phyloP scores from a whole-genome alignment of 1,140 invertebrate genomes.

The Polypedilum pembai region DNA sequence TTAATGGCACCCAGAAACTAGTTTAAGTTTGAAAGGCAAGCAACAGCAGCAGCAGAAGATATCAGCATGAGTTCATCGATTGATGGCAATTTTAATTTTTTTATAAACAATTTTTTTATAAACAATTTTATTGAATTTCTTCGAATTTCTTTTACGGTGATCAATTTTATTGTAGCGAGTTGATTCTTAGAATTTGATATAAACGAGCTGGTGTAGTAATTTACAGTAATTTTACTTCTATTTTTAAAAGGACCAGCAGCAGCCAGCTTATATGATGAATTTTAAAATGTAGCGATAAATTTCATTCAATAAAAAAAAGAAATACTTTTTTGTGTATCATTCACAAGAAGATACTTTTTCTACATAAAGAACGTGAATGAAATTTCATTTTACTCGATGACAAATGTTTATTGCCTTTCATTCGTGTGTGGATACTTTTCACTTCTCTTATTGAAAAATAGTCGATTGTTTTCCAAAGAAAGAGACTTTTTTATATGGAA shows the following conservation, averaged over 20 bases:
- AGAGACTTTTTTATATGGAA: slow-evolving; percentile 21
- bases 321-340: too few relatives aligned
- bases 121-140: neutral
- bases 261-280: neutral
- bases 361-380: slow-evolving; percentile 16
- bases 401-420: slow-evolving; percentile 27
- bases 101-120: neutral
- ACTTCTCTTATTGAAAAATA: neutral
- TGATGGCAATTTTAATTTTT: slow-evolving; percentile 15
- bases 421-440: neutral
- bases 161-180: neutral
- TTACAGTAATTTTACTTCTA: neutral
- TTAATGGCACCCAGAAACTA: neutral
- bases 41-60: neutral
- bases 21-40: too few relatives aligned
- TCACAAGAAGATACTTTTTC: too few relatives aligned
- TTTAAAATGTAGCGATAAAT: slow-evolving; percentile 10
- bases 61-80: slow-evolving; percentile 24
- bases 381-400: slow-evolving; percentile 23
- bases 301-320: neutral
- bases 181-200: neutral
- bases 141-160: neutral
- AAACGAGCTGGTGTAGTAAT: neutral
- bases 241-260: neutral
- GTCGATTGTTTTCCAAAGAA: slow-evolving; percentile 27